Percentiles rank a stretch among this genome's conserved stretches.
These are phyloP conservation scores for Plutella xylostella DNA, from an alignment of 2,888 invertebrate species.

Conservation along the genomic window DNA sequence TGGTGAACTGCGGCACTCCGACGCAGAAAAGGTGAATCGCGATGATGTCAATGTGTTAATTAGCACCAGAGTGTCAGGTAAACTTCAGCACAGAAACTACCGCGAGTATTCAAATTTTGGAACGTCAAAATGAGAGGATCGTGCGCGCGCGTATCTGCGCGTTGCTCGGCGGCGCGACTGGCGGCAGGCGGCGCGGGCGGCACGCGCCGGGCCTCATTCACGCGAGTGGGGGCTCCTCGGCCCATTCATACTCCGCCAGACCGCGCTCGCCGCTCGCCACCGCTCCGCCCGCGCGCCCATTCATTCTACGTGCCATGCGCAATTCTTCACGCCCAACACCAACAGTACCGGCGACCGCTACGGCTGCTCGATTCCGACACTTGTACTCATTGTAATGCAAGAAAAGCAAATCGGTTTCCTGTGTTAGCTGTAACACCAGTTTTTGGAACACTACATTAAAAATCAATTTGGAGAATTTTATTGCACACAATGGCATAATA, in stretches of 20 bases:
- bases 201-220: constrained; percentile 67
- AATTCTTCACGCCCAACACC: constrained; percentile 19
- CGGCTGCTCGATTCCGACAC: neutral
- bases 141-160: constrained; percentile 55
- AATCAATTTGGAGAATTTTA: constrained; percentile 3
- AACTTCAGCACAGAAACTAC: constrained; percentile 24
- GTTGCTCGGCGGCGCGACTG: constrained; percentile 57
- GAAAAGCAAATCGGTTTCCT: constrained; percentile 28
- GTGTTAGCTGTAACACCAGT: constrained; percentile 19
- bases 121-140: constrained; percentile 40
- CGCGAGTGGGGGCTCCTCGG: constrained; percentile 49
- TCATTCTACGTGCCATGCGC: constrained; percentile 22
- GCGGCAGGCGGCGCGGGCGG: constrained; percentile 44
- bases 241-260: constrained; percentile 51
- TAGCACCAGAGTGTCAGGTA: constrained; percentile 26
- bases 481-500: constrained; percentile 1
- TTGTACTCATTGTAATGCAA: constrained; percentile 25
- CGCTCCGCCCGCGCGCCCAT: neutral
- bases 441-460: constrained; percentile 23
- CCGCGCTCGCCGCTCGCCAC: constrained; percentile 25
- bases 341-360: neutral
- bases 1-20: constrained; percentile 18
- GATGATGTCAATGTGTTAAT: constrained; percentile 14
- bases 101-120: constrained; percentile 47
- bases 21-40: constrained; percentile 9